Percentiles rank a stretch among this genome's conserved stretches.
Evolutionary conservation across 1,140 invertebrate genomes (phyloP).

Genomic region (Centruroides vittatus): DNA sequence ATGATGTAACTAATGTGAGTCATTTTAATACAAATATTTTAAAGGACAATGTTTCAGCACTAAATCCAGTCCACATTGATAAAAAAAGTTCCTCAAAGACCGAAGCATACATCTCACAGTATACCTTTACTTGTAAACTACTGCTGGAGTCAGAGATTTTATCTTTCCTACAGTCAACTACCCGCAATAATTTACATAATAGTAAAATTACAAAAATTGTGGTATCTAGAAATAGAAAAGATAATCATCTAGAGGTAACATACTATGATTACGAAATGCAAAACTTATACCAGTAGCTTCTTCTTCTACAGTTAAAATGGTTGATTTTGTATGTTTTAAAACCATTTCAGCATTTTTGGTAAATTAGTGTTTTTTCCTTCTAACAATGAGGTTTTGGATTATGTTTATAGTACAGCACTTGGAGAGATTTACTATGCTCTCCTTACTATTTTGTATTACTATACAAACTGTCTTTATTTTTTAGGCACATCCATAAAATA

Average conservation of each 20-base stretch:
- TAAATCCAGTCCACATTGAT: no score
- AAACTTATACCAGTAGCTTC: constrained; percentile 1
- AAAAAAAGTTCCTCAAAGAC: no score
- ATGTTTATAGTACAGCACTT: background rate
- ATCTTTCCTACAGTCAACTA: no score
- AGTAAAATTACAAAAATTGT: no score
- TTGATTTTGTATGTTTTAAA: constrained; percentile 5
- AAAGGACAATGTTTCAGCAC: no score
- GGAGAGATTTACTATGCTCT: constrained; percentile 6
- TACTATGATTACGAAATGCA: constrained; percentile 9
- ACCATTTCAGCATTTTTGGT: constrained; percentile 5
- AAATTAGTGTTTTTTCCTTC: constrained; percentile 7
- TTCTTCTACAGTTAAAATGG: constrained; percentile 9
- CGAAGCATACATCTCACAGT: no score
- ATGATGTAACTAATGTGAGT: no score
- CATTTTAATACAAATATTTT: no score
- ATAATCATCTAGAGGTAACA: constrained; percentile 1
- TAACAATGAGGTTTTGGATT: constrained; percentile 4
- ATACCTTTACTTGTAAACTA: no score
- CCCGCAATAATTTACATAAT: no score
- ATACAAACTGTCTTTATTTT: background rate
- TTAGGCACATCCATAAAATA: background rate
- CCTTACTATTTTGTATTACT: constrained; percentile 11
- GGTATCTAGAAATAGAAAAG: no score
- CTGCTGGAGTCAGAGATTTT: no score